Evolutionary conservation across 1,140 invertebrate genomes (phyloP).

Genomic region (Lanistes nyassanus): DNA sequence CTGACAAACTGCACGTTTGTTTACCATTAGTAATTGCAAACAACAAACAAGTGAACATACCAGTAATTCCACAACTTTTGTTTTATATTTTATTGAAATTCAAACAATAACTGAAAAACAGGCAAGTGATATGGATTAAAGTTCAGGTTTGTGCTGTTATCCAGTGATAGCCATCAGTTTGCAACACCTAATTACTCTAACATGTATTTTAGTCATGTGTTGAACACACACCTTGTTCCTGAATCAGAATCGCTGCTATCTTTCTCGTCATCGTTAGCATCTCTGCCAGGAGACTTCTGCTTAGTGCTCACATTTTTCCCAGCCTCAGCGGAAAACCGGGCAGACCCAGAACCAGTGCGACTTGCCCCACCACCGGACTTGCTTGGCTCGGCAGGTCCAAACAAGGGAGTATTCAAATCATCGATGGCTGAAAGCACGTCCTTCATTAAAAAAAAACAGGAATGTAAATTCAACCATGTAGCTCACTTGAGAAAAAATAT

Average conservation of each 20-base stretch:
- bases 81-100: too few relatives aligned
- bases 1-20: too few relatives aligned
- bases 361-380: constrained; percentile 15
- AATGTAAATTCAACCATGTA: constrained; percentile 1
- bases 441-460: constrained; percentile 4
- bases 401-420: constrained; percentile 12
- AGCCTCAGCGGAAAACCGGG: constrained; percentile 16
- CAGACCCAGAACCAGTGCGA: background rate
- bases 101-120: too few relatives aligned
- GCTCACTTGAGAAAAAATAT: background rate
- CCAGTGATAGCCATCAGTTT: too few relatives aligned
- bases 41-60: too few relatives aligned
- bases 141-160: too few relatives aligned
- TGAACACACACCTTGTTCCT: constrained; percentile 38
- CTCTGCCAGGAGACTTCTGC: constrained; percentile 19
- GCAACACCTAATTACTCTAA: too few relatives aligned
- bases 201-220: too few relatives aligned
- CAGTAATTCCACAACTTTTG: too few relatives aligned
- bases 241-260: constrained; percentile 40
- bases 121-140: too few relatives aligned
- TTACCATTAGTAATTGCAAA: too few relatives aligned
- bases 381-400: constrained; percentile 26
- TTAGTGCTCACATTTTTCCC: constrained; percentile 20
- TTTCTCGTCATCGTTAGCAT: constrained; percentile 20
- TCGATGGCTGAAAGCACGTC: constrained; percentile 15